These are phyloP conservation scores for Drosophila eugracilis DNA, from an alignment of 1,140 invertebrate species.

Conservation along the genomic window DNA sequence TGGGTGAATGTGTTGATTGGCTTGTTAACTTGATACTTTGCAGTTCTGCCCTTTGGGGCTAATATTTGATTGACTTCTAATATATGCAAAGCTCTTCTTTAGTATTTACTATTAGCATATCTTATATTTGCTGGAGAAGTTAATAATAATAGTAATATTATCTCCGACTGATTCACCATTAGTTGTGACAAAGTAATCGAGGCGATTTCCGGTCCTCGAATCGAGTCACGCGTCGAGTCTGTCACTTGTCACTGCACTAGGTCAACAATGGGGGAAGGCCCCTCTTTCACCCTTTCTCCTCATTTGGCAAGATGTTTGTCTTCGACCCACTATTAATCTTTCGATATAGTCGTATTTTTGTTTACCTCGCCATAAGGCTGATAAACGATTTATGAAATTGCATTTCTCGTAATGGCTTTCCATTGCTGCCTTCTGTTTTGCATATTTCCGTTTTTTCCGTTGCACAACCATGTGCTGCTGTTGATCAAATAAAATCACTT, in stretches of 20 bases:
- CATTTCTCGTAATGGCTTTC: conserved; percentile 52
- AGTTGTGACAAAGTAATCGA: neutral
- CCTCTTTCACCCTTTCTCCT: neutral
- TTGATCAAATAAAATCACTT: conserved; percentile 48
- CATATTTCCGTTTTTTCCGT: conserved; percentile 62
- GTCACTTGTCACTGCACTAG: conserved; percentile 29
- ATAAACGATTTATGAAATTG: conserved; percentile 48
- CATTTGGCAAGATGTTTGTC: no score
- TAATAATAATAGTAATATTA: no score
- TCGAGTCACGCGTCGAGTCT: conserved; percentile 19
- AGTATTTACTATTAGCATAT: neutral
- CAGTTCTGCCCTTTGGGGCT: neutral
- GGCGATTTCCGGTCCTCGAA: conserved; percentile 18
- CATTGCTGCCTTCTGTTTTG: conserved; percentile 18
- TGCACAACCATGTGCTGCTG: conserved; percentile 40
- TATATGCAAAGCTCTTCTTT: neutral
- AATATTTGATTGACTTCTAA: neutral
- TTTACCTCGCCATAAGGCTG: conserved; percentile 17
- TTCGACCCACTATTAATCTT: conserved; percentile 10
- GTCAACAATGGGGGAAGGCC: conserved; percentile 27
- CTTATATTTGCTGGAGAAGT: no score
- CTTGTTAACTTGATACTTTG: neutral
- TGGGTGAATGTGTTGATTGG: neutral
- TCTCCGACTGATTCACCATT: conserved; percentile 10
- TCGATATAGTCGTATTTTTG: conserved; percentile 17